These are phyloP conservation scores for Melanostigma gelatinosum DNA, from an alignment of 2,113 vertebrate genomes.

Conservation along the genomic window DNA sequence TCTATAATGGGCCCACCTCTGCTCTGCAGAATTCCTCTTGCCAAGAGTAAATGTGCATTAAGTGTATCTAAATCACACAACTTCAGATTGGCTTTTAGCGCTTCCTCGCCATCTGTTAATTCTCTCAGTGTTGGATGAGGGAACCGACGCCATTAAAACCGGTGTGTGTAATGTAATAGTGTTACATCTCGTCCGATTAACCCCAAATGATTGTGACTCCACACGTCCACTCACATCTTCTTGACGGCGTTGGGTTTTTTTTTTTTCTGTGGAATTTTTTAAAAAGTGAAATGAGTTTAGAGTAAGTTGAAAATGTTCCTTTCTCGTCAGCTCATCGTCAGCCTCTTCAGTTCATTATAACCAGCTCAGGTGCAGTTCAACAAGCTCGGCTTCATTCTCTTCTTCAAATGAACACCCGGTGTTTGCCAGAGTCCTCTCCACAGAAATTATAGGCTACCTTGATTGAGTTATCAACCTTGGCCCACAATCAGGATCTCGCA, in stretches of 20 bases:
- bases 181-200: constrained; percentile 63
- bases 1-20: constrained; percentile 67
- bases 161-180: constrained; percentile 36
- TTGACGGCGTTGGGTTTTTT: neutral
- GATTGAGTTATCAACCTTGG: constrained; percentile 2
- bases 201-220: constrained; percentile 31
- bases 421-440: constrained; percentile 17
- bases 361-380: constrained; percentile 22
- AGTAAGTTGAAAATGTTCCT: neutral
- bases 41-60: constrained; percentile 63
- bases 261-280: neutral
- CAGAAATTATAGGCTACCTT: constrained; percentile 29
- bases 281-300: neutral
- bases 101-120: constrained; percentile 61
- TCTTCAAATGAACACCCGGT: constrained; percentile 28
- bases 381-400: constrained; percentile 13
- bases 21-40: constrained; percentile 44
- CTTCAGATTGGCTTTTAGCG: constrained; percentile 54
- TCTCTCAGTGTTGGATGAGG: constrained; percentile 59
- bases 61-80: constrained; percentile 53
- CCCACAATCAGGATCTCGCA: constrained; percentile 27
- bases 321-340: neutral
- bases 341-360: constrained; percentile 20
- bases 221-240: constrained; percentile 15
- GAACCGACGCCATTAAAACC: constrained; percentile 50